Evolutionary conservation across 1,140 invertebrate species (phyloP).

Genomic region (Drosophila pruinosa): DNA sequence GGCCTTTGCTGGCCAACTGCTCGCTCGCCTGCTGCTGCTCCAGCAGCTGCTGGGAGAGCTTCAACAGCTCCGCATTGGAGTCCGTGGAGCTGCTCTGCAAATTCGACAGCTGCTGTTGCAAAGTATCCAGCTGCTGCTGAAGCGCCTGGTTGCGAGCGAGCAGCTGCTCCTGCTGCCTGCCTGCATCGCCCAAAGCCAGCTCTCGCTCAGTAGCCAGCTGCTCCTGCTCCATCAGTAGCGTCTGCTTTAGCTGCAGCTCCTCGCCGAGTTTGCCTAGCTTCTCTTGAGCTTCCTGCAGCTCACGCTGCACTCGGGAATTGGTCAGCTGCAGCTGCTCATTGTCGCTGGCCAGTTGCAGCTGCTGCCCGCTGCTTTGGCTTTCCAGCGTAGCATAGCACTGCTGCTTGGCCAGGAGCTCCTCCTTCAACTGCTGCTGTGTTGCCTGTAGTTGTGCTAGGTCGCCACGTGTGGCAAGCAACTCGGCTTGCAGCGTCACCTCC

Average conservation of each 20-base stretch:
- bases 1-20: slow-evolving; percentile 45
- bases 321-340: slow-evolving; percentile 54
- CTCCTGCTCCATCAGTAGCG: slow-evolving; percentile 54
- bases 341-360: slow-evolving; percentile 38
- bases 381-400: slow-evolving; percentile 39
- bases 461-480: slow-evolving; percentile 29
- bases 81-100: slow-evolving; percentile 52
- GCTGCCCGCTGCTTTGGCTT: slow-evolving; percentile 17
- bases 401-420: slow-evolving; percentile 48
- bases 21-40: slow-evolving; percentile 60
- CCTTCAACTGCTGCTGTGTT: slow-evolving; percentile 39
- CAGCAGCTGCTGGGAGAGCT: slow-evolving; percentile 48
- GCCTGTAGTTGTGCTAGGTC: slow-evolving; percentile 27
- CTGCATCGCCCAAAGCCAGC: slow-evolving; percentile 45
- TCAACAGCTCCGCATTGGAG: slow-evolving; percentile 56
- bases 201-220: slow-evolving; percentile 54
- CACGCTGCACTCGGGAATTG: slow-evolving; percentile 69
- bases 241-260: slow-evolving; percentile 73
- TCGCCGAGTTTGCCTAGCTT: slow-evolving; percentile 59
- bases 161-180: slow-evolving; percentile 54
- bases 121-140: slow-evolving; percentile 44
- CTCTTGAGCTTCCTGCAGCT: slow-evolving; percentile 82
- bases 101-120: slow-evolving; percentile 51
- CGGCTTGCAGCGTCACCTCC: slow-evolving; percentile 40
- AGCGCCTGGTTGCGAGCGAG: slow-evolving; percentile 54